Conservation (phyloP, 2,888 invertebrate species). For the Drosophila trichaetosa region DNA sequence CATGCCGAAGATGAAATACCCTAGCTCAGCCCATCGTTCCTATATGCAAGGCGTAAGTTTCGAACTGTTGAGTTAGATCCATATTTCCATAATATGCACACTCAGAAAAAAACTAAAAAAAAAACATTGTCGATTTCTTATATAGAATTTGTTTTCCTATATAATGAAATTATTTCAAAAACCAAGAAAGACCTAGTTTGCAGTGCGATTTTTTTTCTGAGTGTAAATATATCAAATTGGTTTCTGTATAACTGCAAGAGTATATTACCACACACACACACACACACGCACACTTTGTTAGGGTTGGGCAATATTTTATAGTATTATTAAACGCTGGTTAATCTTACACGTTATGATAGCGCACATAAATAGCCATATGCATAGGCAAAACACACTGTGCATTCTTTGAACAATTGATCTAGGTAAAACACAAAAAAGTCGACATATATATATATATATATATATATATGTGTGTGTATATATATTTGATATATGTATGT, state of each 20-base stretch:
- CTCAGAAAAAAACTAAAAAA: background rate
- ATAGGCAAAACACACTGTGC: conserved; percentile 22
- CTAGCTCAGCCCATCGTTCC: background rate
- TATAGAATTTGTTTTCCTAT: background rate
- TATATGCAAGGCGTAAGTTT: background rate
- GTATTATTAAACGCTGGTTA: background rate
- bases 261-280: background rate
- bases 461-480: background rate
- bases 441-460: background rate
- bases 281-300: background rate
- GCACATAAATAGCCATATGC: conserved; percentile 34
- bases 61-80: background rate
- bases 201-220: background rate
- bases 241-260: background rate
- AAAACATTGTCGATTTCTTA: background rate
- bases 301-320: background rate
- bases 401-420: conserved; percentile 22
- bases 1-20: background rate
- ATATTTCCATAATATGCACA: background rate
- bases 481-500: background rate
- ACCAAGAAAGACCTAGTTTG: background rate
- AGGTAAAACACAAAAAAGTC: background rate
- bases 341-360: conserved; percentile 41
- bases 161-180: background rate
- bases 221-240: background rate